Evolutionary conservation across 2,888 invertebrate species (phyloP).

Genomic region (Arenicola marina): DNA sequence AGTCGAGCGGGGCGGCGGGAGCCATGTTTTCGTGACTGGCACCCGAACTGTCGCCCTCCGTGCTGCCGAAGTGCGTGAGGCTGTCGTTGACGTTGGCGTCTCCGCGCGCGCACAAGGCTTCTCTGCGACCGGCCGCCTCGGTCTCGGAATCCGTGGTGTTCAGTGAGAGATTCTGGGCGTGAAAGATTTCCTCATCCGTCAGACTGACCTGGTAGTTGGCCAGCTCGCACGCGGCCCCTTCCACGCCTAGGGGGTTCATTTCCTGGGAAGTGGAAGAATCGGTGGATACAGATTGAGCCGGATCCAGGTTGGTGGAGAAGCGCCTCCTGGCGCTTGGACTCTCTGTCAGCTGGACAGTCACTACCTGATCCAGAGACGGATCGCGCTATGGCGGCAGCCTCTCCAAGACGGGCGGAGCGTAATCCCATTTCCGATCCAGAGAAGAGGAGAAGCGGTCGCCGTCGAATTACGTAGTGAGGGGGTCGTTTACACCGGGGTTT

Average conservation of each 20-base stretch:
- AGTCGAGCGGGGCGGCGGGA: too few species aligned
- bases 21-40: too few species aligned
- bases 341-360: not conserved
- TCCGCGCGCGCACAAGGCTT: too few species aligned
- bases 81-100: too few species aligned
- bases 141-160: slow-evolving; percentile 4
- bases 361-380: not conserved
- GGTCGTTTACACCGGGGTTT: too few species aligned
- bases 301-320: too few species aligned
- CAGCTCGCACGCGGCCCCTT: slow-evolving; percentile 1
- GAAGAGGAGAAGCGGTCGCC: too few species aligned
- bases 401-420: not conserved
- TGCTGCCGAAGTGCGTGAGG: too few species aligned
- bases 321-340: not conserved
- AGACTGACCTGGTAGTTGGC: not conserved
- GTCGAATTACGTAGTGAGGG: not conserved
- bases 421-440: too few species aligned
- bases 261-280: not conserved
- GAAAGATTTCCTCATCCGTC: not conserved
- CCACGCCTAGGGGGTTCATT: not conserved
- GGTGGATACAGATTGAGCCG: too few species aligned
- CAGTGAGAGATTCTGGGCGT: slow-evolving; percentile 5
- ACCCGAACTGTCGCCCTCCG: too few species aligned
- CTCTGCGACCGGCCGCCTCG: not conserved
- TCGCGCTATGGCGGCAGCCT: too few species aligned